Conservation (phyloP, 2,888 invertebrate genomes). For the Yponomeuta cagnagella region DNA sequence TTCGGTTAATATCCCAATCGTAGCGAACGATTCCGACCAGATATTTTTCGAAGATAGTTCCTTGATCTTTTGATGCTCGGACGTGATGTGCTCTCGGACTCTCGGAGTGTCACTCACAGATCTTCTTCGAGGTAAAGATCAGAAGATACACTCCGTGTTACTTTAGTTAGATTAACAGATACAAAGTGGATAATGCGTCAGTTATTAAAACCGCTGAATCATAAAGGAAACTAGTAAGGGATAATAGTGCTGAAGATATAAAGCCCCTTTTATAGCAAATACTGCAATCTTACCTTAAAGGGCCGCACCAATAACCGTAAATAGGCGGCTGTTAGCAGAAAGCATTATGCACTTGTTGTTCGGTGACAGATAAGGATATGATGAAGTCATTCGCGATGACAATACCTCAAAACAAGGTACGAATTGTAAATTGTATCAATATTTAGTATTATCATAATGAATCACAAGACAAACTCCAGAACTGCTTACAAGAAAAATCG, state of each 20-base stretch:
- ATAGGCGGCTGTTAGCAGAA: not conserved
- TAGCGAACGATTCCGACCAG: not conserved
- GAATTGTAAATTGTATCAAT: no score
- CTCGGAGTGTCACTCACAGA: not conserved
- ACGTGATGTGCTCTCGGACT: not conserved
- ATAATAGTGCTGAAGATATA: not conserved
- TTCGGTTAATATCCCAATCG: not conserved
- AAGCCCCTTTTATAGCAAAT: not conserved
- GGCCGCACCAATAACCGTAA: not conserved
- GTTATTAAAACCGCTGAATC: not conserved
- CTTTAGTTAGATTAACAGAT: conserved; percentile 7
- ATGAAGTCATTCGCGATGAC: not conserved
- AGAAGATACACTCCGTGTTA: not conserved
- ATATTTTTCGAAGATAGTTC: conserved; percentile 6
- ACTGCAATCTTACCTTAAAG: not conserved
- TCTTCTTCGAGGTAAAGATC: conserved; percentile 3
- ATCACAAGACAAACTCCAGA: no score
- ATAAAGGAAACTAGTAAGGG: not conserved
- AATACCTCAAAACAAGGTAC: no score
- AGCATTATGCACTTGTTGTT: not conserved
- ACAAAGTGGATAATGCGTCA: not conserved
- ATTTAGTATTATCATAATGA: no score
- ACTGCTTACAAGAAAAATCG: no score
- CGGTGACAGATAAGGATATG: not conserved
- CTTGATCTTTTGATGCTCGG: not conserved